Base-by-base conservation (phyloP, 2,113 vertebrate species). In the Brachypteracias leptosomus region DNA sequence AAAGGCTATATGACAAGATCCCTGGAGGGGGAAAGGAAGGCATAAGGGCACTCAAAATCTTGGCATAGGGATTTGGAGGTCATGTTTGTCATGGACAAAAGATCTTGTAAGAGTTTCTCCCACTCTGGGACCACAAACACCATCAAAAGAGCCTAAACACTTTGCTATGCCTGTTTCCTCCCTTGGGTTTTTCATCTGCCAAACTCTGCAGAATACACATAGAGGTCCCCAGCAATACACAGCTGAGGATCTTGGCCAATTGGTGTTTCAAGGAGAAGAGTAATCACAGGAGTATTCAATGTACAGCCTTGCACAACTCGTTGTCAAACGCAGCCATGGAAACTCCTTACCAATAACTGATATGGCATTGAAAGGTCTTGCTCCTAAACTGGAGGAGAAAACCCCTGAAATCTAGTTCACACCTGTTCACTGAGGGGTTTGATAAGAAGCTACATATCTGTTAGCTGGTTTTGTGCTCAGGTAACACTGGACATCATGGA, bases 361-460 rank as follows among this genome's bases (percentile, higher is more conserved):
- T 25, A 40, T 0, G 11, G 19, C 16, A 54, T 80, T 83, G 40
- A 42, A 74, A 88, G 19, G 19, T 28, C n/a, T 72, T 38, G 7
- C 6, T 73, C 24, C 49, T 71, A 42, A 85, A 62, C 12, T 31
- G 17, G 24, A 83, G 54, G 31, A 92, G 44, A 63, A 89, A 78
- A 33, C 7, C 47, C 44, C 33, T 65, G 44, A 89, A 81, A 49
- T 12, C 3, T 22, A 62, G 16, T n/a, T 88, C n/a, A 93, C 58
- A 61, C 7, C 7, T 22, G 10, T 16, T 57, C 7, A 21, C 4
- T 0, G 22, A 36, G 4, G 1, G 0, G 15, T 87, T 77, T 63
- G 20, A 13, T 47, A 74, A 86, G n/a, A 84, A 51, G 5, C 2
- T 40, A 17, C 2, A 9, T 79, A 9, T 75, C 29, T 87, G 42